Evolutionary conservation across 2,797 vertebrate species (phyloP).

Genomic region (Hippocampus kuda): DNA sequence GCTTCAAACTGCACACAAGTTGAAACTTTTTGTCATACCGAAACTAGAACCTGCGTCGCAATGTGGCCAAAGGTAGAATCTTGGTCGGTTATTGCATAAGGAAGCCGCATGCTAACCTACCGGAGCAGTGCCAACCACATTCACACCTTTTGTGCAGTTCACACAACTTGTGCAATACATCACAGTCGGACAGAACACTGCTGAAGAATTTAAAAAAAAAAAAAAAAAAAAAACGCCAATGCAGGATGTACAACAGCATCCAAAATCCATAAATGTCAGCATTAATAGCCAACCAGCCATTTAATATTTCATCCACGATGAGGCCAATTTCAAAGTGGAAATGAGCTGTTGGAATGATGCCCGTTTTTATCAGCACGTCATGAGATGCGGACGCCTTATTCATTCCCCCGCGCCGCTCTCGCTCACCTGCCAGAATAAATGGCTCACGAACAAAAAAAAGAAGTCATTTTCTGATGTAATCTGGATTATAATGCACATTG

Average conservation of each 20-base stretch:
- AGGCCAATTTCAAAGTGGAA: slow-evolving; percentile 67
- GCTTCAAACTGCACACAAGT: too few species aligned
- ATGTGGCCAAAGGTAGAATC: too few species aligned
- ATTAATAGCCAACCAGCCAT: slow-evolving; percentile 54
- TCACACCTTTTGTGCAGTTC: slow-evolving; percentile 57
- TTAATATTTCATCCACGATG: slow-evolving; percentile 68
- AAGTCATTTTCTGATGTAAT: slow-evolving; percentile 68
- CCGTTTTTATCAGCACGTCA: slow-evolving; percentile 45
- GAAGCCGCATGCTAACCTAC: too few species aligned
- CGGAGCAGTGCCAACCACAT: slow-evolving; percentile 57
- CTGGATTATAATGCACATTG: slow-evolving; percentile 61
- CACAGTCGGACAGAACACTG: slow-evolving; percentile 60
- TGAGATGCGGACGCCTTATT: slow-evolving; percentile 55
- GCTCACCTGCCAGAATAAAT: slow-evolving; percentile 65
- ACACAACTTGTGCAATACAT: slow-evolving; percentile 56
- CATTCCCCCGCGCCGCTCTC: slow-evolving; percentile 37
- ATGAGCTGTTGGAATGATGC: slow-evolving; percentile 49
- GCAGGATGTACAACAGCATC: slow-evolving; percentile 66
- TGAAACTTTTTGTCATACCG: too few species aligned
- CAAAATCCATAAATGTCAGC: slow-evolving; percentile 65
- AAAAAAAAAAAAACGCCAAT: slow-evolving; percentile 62
- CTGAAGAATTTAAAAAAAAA: slow-evolving; percentile 55
- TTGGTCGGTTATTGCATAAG: too few species aligned
- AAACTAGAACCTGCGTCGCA: too few species aligned
- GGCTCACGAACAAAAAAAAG: slow-evolving; percentile 56